Base-by-base conservation (phyloP, 2,113 vertebrate genomes). In the Bos indicus region DNA sequence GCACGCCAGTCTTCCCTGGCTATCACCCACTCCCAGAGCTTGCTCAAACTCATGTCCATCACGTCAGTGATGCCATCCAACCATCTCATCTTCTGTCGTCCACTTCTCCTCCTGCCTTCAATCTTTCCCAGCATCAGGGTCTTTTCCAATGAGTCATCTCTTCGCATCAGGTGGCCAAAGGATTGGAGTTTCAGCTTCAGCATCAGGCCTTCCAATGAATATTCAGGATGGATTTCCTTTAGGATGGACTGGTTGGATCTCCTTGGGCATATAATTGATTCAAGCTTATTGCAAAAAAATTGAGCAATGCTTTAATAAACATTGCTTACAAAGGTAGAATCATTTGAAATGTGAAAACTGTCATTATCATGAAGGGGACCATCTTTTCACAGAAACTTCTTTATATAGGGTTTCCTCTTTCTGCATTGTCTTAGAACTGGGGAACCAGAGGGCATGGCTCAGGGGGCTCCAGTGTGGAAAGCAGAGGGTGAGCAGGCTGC, bases 301-400 rank as follows among this genome's bases (percentile, higher is more conserved):
- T 52, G 48, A 51, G 33, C 5, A 48, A 12, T n/a, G 12, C 7
- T 71, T 56, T 33, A 56, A 54, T 84, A 17, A 59, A n/a, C 26
- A 19, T 33, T 33, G 23, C 36, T 48, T 46, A 26, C 15, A 16
- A 87, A 71, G 6, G 13, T 16, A 36, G 52, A 67, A 7, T 6
- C 5, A 6, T 25, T 67, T 46, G 13, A 13, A 84, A 36, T 46
- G 33, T 67, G 57, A 12, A 51, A 46, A 17, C 26, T 1, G 0
- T 23, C 48, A 16, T 36, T 10, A 1, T 12, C 3, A 28, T 0
- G 2, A 23, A 19, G 8, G 46, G 30, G 13, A 9, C 14, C 30
- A 2, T n/a, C 36, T 77, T 56, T 52, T 10, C 8, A 1, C 7
- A 16, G 62, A n/a, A 67, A 12, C 0, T 21, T 85, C 17, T 43